Evolutionary conservation across 2,113 vertebrate genomes (phyloP).

Genomic region (Triplophysa rosa): DNA sequence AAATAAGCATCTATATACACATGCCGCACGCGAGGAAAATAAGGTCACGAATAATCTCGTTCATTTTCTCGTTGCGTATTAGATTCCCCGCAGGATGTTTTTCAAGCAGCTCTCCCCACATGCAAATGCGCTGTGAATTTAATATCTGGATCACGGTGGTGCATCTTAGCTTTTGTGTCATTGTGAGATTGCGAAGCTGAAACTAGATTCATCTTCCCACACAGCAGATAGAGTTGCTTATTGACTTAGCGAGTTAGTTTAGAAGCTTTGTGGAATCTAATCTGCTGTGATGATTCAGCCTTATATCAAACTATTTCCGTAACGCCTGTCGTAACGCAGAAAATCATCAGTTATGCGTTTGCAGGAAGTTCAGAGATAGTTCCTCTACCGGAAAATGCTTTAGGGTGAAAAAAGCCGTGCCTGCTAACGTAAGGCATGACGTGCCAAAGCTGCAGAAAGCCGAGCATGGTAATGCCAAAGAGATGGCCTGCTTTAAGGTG

Average conservation of each 20-base stretch:
- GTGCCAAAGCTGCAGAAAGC: slow-evolving; percentile 29
- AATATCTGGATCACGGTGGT: not conserved
- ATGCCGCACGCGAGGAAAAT: slow-evolving; percentile 19
- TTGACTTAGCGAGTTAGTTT: slow-evolving; percentile 32
- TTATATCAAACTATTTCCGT: slow-evolving; percentile 29
- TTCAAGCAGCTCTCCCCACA: not conserved
- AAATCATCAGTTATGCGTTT: slow-evolving; percentile 9
- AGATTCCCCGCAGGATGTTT: slow-evolving; percentile 21
- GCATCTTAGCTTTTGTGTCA: slow-evolving; percentile 16
- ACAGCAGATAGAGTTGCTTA: slow-evolving; percentile 19
- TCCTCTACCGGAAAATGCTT: slow-evolving; percentile 35
- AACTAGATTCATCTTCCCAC: slow-evolving; percentile 45
- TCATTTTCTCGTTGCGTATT: slow-evolving; percentile 2
- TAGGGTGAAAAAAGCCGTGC: not conserved
- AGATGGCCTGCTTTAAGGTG: slow-evolving; percentile 34
- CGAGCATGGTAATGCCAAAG: slow-evolving; percentile 51
- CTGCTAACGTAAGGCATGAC: slow-evolving; percentile 9
- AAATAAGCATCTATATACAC: slow-evolving; percentile 5
- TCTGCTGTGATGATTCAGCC: slow-evolving; percentile 25
- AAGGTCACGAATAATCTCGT: slow-evolving; percentile 37
- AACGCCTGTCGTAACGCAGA: slow-evolving; percentile 38
- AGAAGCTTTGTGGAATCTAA: slow-evolving; percentile 37
- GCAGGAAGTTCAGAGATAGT: slow-evolving; percentile 11
- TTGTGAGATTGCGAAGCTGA: slow-evolving; percentile 3
- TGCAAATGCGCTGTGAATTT: slow-evolving; percentile 12